phyloP scores from a whole-genome alignment of 1,140 invertebrate genomes.

The Hylyphantes graminicola region DNA sequence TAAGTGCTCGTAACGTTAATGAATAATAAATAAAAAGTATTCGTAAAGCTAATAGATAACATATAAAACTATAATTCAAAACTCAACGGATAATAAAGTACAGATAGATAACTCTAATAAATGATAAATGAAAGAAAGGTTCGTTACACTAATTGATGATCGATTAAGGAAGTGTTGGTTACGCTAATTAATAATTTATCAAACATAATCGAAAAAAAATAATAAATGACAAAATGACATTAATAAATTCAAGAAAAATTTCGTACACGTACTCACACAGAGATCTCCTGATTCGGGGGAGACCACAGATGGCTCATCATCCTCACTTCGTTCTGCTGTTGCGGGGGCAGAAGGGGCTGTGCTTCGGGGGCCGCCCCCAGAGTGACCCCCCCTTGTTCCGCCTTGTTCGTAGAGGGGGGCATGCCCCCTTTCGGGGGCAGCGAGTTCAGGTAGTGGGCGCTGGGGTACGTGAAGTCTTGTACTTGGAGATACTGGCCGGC shows the following conservation, averaged over 20 bases:
- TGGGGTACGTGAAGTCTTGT: conserved; percentile 57
- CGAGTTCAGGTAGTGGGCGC: conserved; percentile 45
- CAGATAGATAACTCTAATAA: too few relatives aligned
- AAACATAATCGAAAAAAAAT: background rate
- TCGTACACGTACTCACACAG: conserved; percentile 61
- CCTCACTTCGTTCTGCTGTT: conserved; percentile 38
- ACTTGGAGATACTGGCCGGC: conserved; percentile 55
- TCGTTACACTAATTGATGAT: too few relatives aligned
- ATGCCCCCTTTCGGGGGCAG: conserved; percentile 34
- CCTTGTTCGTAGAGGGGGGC: conserved; percentile 31
- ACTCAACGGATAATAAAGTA: too few relatives aligned
- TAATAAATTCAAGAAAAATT: conserved; percentile 11
- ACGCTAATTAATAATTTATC: background rate
- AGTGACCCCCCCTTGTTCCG: conserved; percentile 22
- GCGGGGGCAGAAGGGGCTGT: conserved; percentile 45
- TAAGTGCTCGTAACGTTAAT: too few relatives aligned
- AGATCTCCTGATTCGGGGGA: conserved; percentile 59
- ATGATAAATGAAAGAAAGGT: too few relatives aligned
- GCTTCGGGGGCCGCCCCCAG: conserved; percentile 28
- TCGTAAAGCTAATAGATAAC: too few relatives aligned
- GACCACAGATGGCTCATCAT: conserved; percentile 58
- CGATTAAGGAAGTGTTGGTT: too few relatives aligned
- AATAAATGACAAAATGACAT: background rate
- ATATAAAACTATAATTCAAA: too few relatives aligned
- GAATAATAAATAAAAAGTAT: too few relatives aligned